phyloP scores from a whole-genome alignment of 2,113 vertebrate species.

The Chionis minor region DNA sequence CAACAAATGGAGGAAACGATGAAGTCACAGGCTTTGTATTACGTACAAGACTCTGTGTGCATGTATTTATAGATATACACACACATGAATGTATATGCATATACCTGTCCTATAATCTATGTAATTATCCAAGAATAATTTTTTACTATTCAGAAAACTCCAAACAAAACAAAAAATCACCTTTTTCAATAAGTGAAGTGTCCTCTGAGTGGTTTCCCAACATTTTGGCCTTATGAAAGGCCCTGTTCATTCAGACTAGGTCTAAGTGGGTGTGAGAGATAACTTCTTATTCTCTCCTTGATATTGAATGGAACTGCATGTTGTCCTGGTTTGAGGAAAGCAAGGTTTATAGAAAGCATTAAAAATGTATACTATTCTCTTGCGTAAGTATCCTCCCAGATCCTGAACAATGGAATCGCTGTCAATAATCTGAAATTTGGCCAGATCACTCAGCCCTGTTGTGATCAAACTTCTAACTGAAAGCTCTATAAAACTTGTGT shows the following conservation, averaged over 20 bases:
- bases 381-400: neutral
- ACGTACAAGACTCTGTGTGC: neutral
- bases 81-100: neutral
- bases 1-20: neutral
- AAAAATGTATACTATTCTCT: neutral
- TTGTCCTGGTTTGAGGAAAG: too few species aligned
- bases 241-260: neutral
- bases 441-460: neutral
- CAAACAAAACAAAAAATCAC: neutral
- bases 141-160: neutral
- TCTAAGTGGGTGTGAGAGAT: neutral
- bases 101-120: neutral
- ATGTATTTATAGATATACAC: neutral
- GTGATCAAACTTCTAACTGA: neutral
- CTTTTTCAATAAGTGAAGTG: neutral
- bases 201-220: neutral
- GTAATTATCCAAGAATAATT: neutral
- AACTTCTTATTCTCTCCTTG: neutral
- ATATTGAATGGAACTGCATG: neutral
- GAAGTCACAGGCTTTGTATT: neutral
- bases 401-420: neutral
- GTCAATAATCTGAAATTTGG: neutral
- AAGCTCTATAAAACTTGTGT: neutral
- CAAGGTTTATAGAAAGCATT: neutral
- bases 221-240: neutral